These are phyloP conservation scores for Anastatus disparis DNA, from an alignment of 1,140 invertebrate genomes.

Conservation along the genomic window DNA sequence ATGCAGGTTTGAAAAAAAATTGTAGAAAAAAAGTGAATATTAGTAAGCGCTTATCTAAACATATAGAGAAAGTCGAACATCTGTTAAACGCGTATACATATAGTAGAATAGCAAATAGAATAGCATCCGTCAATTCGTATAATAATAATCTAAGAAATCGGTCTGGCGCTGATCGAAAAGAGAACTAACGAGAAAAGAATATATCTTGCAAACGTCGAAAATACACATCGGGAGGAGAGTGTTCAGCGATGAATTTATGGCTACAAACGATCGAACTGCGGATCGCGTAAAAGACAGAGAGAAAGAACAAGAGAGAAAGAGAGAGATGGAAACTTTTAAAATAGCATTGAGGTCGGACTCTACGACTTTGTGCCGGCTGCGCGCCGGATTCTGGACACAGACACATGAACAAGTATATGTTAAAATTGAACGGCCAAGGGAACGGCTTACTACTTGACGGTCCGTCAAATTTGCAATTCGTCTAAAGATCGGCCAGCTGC, in stretches of 20 bases:
- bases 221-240: constrained; percentile 8
- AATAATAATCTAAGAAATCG: not conserved
- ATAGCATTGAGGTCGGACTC: constrained; percentile 56
- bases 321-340: constrained; percentile 51
- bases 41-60: no score
- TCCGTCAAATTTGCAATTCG: not conserved
- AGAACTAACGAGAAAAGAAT: constrained; percentile 6
- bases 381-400: constrained; percentile 14
- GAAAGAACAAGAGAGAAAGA: constrained; percentile 6
- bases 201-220: constrained; percentile 13
- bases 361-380: not conserved
- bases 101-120: no score
- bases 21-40: no score
- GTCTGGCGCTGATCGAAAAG: not conserved
- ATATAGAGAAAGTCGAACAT: no score
- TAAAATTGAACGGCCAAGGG: constrained; percentile 1
- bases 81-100: no score
- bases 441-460: not conserved
- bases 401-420: no score
- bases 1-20: no score
- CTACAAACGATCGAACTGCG: constrained; percentile 32
- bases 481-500: no score
- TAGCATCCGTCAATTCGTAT: no score
- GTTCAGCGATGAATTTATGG: constrained; percentile 30
- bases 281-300: constrained; percentile 2